These are phyloP conservation scores for Ricordea florida DNA, from an alignment of 92 coral and sea anemone species.

Conservation along the genomic window DNA sequence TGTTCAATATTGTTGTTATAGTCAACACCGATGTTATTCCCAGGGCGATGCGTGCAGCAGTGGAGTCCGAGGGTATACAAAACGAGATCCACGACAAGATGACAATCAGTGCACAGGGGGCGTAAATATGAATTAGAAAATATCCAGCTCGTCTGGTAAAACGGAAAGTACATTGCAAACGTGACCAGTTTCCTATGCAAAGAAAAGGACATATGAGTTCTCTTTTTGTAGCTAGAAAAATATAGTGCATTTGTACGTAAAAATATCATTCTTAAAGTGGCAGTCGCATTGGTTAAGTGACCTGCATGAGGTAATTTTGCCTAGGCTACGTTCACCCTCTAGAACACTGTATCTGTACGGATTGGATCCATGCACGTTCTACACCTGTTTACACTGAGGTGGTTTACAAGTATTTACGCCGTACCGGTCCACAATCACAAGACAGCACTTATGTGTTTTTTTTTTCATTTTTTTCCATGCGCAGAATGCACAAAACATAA, in stretches of 20 bases:
- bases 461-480: no score
- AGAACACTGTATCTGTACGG: no score
- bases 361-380: no score
- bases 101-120: conserved; percentile 95
- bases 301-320: no score
- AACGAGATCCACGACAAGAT: conserved; percentile 97
- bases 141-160: conserved; percentile 85
- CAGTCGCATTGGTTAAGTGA: no score
- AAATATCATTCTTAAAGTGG: no score
- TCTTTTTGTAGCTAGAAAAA: not conserved
- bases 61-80: conserved; percentile 94
- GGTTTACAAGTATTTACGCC: no score
- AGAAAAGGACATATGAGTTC: not conserved
- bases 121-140: conserved; percentile 91
- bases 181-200: conserved; percentile 90
- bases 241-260: not conserved
- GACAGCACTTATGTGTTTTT: no score
- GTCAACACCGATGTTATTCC: conserved; percentile 96
- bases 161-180: conserved; percentile 69
- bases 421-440: not conserved
- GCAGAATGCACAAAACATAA: no score
- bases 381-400: no score
- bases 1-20: conserved; percentile 88
- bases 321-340: no score
- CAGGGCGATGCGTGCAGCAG: conserved; percentile 95